Percentiles rank a stretch among this genome's conserved stretches.
phyloP scores from a whole-genome alignment of 2,797 vertebrate genomes.

The Coccyzus lansbergi region DNA sequence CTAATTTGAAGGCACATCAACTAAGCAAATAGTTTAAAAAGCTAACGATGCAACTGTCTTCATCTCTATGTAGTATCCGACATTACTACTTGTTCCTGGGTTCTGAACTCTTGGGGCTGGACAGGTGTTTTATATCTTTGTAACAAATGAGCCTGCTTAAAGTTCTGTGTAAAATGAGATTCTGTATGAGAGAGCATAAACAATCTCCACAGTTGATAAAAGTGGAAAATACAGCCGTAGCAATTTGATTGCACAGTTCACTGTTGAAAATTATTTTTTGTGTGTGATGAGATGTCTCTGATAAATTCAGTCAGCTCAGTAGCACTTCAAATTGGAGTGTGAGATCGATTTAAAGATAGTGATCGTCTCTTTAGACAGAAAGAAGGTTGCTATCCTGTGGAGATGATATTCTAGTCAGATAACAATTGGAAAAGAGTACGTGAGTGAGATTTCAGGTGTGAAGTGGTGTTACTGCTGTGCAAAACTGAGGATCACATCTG shows the following conservation, averaged over 20 bases:
- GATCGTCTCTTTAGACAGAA: not conserved
- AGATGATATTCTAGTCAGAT: not conserved
- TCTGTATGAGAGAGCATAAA: not conserved
- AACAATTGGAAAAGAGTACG: not conserved
- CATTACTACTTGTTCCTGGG: not conserved
- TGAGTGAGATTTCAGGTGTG: not conserved
- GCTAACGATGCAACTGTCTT: not conserved
- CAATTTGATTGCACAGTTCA: not conserved
- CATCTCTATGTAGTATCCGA: not conserved
- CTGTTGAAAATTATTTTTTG: not conserved
- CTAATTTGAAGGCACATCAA: not conserved
- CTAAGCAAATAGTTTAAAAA: not conserved
- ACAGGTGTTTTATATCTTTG: not conserved
- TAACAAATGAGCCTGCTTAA: not conserved
- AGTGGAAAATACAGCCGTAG: not conserved
- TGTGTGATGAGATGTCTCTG: not conserved
- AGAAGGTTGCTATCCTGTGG: not conserved
- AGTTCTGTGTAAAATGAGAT: not conserved
- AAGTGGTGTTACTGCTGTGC: not conserved
- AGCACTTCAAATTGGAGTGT: not conserved
- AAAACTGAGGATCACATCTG: not conserved
- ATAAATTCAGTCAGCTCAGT: not conserved
- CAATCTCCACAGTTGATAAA: not conserved
- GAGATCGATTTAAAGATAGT: not conserved
- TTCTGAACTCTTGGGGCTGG: not conserved